Percentiles rank a stretch among this genome's conserved stretches.
Conservation (phyloP, 2,113 vertebrate species). For the Vimba vimba region DNA sequence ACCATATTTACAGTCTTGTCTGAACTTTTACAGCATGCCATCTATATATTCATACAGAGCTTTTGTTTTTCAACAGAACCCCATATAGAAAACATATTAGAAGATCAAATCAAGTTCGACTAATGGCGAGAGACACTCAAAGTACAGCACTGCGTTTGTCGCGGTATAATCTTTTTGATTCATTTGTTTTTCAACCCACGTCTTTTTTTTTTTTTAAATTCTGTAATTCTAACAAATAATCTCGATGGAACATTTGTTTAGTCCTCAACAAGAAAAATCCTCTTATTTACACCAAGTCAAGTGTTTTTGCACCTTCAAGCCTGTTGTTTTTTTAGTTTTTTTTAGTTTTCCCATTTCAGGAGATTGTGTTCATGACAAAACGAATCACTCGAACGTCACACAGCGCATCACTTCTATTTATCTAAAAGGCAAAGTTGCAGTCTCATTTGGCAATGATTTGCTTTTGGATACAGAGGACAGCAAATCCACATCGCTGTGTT, state of each 20-base stretch:
- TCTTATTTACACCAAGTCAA: constrained; percentile 64
- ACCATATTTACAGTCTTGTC: constrained; percentile 82
- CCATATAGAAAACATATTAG: constrained; percentile 81
- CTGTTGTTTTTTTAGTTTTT: constrained; percentile 19
- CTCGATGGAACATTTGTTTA: constrained; percentile 57
- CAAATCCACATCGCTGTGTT: not conserved
- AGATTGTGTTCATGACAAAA: constrained; percentile 9
- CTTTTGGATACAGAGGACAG: not conserved
- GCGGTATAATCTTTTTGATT: constrained; percentile 56
- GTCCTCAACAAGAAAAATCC: constrained; percentile 59
- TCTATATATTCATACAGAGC: constrained; percentile 80
- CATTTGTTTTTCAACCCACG: constrained; percentile 58
- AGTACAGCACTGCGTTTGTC: constrained; percentile 74
- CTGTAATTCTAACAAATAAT: constrained; percentile 63
- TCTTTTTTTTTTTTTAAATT: constrained; percentile 43
- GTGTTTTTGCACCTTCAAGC: constrained; percentile 28
- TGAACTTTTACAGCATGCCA: constrained; percentile 83
- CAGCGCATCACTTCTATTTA: constrained; percentile 16
- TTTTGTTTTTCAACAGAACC: constrained; percentile 75
- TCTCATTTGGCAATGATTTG: constrained; percentile 31
- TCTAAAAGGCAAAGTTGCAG: constrained; percentile 30
- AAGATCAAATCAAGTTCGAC: constrained; percentile 79
- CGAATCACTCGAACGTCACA: constrained; percentile 1
- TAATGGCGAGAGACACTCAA: constrained; percentile 80
- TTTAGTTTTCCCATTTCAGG: not conserved